Conservation (phyloP, 2,888 invertebrate genomes). For the Ceratothoa steindachneri region DNA sequence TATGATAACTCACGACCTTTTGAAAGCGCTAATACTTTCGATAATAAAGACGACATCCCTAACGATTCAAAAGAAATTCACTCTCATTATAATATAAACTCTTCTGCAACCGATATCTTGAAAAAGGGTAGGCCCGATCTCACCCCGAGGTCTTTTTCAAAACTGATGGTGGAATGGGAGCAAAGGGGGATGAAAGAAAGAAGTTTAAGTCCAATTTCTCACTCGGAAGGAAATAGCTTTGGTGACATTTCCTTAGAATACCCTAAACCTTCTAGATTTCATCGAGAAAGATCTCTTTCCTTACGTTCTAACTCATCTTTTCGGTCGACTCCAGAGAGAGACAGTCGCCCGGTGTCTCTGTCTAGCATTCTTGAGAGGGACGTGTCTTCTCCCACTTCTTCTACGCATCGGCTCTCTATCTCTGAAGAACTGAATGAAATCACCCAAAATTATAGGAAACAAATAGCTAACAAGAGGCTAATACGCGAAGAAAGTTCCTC, state of each 20-base stretch:
- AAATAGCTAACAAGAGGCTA: background rate
- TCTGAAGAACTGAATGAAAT: slow-evolving; percentile 35
- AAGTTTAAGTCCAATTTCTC: background rate
- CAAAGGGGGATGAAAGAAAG: background rate
- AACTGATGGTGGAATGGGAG: background rate
- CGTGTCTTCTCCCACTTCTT: background rate
- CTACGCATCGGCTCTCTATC: slow-evolving; percentile 5
- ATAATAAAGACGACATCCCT: no score
- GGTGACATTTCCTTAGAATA: background rate
- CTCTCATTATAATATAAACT: no score
- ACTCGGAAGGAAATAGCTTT: background rate
- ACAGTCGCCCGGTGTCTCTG: slow-evolving; percentile 27
- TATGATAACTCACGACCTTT: no score
- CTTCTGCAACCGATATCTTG: background rate
- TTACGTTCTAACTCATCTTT: background rate
- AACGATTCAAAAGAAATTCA: no score
- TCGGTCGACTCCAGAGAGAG: slow-evolving; percentile 24
- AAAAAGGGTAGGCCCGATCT: background rate
- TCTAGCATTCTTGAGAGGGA: slow-evolving; percentile 25
- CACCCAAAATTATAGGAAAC: slow-evolving; percentile 15
- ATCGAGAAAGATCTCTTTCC: background rate
- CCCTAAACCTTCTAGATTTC: background rate
- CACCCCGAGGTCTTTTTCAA: background rate
- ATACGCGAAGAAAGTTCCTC: background rate
- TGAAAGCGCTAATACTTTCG: background rate